Conservation (phyloP, 2,888 invertebrate genomes). For the Hofmannophila pseudospretella region DNA sequence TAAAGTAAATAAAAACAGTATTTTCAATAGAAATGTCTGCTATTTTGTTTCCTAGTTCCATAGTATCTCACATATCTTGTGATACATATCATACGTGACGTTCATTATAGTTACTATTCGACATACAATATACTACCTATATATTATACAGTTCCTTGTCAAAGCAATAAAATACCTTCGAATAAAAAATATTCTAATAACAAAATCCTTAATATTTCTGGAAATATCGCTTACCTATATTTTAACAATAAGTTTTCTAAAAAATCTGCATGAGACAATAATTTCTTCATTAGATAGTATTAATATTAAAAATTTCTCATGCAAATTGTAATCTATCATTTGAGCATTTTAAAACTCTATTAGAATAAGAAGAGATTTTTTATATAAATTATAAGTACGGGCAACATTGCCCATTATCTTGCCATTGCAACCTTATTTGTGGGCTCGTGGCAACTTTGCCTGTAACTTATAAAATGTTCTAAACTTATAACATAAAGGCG, state of each 20-base stretch:
- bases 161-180: neutral
- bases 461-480: too few species aligned
- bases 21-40: too few species aligned
- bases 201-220: neutral
- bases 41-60: conserved; percentile 17
- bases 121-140: too few species aligned
- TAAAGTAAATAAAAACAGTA: neutral
- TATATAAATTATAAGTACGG: too few species aligned
- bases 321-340: conserved; percentile 2
- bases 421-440: too few species aligned
- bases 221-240: neutral
- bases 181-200: neutral
- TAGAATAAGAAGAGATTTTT: conserved; percentile 1
- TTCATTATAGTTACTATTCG: too few species aligned
- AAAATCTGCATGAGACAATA: conserved; percentile 12
- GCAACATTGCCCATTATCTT: too few species aligned
- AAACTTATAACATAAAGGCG: too few species aligned
- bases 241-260: neutral
- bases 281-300: conserved; percentile 3
- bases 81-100: conserved; percentile 36
- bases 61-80: conserved; percentile 30
- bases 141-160: conserved; percentile 2
- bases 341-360: conserved; percentile 6
- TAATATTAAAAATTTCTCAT: conserved; percentile 7
- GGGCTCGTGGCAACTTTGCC: too few species aligned